These are phyloP conservation scores for Ennomos fuscantarius DNA, from an alignment of 2,888 invertebrate genomes.

Conservation along the genomic window DNA sequence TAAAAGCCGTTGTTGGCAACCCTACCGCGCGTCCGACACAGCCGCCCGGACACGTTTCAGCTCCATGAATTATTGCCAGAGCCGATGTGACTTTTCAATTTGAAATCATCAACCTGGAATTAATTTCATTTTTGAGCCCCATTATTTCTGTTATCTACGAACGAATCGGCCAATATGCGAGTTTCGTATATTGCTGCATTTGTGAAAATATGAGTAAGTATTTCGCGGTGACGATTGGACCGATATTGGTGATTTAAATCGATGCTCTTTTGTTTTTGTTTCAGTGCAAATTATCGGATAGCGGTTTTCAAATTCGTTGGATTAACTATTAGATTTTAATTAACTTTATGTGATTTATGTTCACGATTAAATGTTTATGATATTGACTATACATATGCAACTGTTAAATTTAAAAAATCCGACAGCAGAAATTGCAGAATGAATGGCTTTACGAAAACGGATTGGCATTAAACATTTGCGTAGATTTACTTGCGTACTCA, in stretches of 20 bases:
- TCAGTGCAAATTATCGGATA: conserved; percentile 34
- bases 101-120: conserved; percentile 86
- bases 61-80: conserved; percentile 84
- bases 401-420: no score
- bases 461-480: no score
- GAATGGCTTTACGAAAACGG: no score
- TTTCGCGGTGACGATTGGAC: conserved; percentile 62
- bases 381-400: no score
- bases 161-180: conserved; percentile 82
- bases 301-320: conserved; percentile 25
- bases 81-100: conserved; percentile 86
- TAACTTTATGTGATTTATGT: conserved; percentile 7
- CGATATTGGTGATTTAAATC: conserved; percentile 66
- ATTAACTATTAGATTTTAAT: conserved; percentile 23
- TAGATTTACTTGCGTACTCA: no score
- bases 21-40: conserved; percentile 76
- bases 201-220: conserved; percentile 65
- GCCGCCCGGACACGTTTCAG: conserved; percentile 84
- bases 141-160: conserved; percentile 84
- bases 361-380: neutral
- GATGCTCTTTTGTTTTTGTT: conserved; percentile 58
- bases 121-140: conserved; percentile 85
- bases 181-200: conserved; percentile 76
- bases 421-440: no score
- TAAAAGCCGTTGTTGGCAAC: conserved; percentile 58